These are phyloP conservation scores for Anneissia japonica DNA, from an alignment of 35 echinoderm and acorn worm species.

Conservation along the genomic window DNA sequence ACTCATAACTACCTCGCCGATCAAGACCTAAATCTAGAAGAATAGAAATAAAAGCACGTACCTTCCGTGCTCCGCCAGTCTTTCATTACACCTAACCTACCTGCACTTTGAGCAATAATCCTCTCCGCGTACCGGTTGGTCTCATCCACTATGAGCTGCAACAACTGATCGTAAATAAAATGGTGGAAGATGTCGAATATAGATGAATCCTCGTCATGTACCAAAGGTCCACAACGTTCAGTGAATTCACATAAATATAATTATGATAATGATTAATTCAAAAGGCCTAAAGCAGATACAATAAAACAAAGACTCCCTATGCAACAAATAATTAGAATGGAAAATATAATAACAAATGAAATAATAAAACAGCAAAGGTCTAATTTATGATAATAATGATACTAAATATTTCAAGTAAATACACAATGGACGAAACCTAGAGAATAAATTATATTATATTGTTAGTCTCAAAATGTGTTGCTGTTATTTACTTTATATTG, in stretches of 20 bases:
- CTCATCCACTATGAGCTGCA: neutral
- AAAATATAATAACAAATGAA: too few species aligned
- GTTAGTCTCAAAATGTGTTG: too few species aligned
- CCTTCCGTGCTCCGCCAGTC: neutral
- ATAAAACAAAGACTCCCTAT: too few species aligned
- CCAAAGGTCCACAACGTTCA: neutral
- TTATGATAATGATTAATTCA: too few species aligned
- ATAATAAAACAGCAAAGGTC: too few species aligned
- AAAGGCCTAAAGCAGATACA: too few species aligned
- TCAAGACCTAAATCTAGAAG: neutral
- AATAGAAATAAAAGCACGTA: neutral
- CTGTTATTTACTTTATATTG: too few species aligned
- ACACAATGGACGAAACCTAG: too few species aligned
- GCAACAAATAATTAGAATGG: too few species aligned
- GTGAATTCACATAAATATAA: neutral
- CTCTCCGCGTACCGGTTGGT: neutral
- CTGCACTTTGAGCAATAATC: neutral
- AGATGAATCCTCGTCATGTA: neutral
- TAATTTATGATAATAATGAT: too few species aligned
- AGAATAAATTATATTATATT: too few species aligned
- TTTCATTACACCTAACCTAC: neutral
- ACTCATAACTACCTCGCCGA: neutral
- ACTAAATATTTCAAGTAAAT: too few species aligned
- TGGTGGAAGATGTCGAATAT: neutral
- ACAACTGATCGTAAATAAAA: neutral